Evolutionary conservation across 1,140 invertebrate species (phyloP).

Genomic region (silkworm (Bombyx mori)): DNA sequence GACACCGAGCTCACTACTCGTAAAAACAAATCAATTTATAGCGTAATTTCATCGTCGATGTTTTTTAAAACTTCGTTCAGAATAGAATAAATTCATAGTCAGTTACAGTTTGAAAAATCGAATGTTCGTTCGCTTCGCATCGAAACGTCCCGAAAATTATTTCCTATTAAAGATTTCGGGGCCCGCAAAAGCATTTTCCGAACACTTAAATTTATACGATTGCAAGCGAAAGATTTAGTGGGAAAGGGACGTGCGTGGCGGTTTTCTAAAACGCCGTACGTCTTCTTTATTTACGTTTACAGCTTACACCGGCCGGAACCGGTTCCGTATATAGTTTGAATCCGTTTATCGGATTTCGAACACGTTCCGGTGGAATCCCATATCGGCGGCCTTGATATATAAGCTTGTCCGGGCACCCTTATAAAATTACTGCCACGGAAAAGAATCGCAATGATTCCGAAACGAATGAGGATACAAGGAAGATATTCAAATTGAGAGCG

Average conservation of each 20-base stretch:
- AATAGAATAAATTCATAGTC: too few species aligned
- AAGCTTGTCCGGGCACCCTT: constrained; percentile 29
- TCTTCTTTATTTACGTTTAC: constrained; percentile 69
- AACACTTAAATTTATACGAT: constrained; percentile 56
- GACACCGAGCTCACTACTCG: too few species aligned
- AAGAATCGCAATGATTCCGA: constrained; percentile 29
- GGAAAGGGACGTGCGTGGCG: constrained; percentile 46
- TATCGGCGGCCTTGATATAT: constrained; percentile 55
- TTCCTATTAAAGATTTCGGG: not conserved
- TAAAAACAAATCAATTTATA: too few species aligned
- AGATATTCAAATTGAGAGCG: constrained; percentile 24
- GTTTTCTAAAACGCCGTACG: constrained; percentile 64
- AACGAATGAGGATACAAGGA: constrained; percentile 29
- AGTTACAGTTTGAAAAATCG: too few species aligned
- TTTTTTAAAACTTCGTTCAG: too few species aligned
- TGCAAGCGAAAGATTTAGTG: constrained; percentile 51
- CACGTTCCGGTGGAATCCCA: constrained; percentile 51
- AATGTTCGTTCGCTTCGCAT: too few species aligned
- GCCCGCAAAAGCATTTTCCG: constrained; percentile 7
- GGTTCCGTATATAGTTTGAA: constrained; percentile 55
- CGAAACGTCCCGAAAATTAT: too few species aligned
- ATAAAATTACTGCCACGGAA: constrained; percentile 38
- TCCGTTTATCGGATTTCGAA: constrained; percentile 65
- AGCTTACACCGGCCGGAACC: constrained; percentile 52
- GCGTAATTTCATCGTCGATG: too few species aligned